phyloP scores from a whole-genome alignment of 2,888 invertebrate genomes.

The Epinotia demarniana region DNA sequence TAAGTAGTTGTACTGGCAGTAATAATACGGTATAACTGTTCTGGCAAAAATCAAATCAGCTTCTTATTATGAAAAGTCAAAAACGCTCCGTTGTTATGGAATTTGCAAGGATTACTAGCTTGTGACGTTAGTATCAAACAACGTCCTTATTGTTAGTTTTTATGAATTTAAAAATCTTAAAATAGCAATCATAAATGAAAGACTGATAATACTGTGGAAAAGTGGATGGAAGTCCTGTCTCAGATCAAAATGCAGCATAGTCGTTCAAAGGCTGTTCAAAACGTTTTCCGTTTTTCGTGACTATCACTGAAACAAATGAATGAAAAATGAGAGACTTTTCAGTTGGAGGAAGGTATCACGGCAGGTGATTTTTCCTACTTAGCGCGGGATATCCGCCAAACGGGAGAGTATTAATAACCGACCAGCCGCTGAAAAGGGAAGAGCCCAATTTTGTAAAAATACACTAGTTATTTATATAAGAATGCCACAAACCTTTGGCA shows the following conservation, averaged over 20 bases:
- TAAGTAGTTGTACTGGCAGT: too few relatives aligned
- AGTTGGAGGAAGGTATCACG: conserved; percentile 41
- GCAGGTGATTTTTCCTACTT: conserved; percentile 47
- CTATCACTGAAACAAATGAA: conserved; percentile 33
- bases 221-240: not conserved
- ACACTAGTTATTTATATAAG: conserved; percentile 1
- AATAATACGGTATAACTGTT: too few relatives aligned
- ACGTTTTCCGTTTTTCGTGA: conserved; percentile 19
- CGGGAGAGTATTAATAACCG: conserved; percentile 41
- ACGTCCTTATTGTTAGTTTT: too few relatives aligned
- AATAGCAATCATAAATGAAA: too few relatives aligned
- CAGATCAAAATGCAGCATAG: conserved; percentile 10
- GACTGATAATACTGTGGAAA: too few relatives aligned
- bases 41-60: too few relatives aligned
- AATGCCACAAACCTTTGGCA: not conserved
- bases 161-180: too few relatives aligned
- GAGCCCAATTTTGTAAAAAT: conserved; percentile 20
- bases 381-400: conserved; percentile 42
- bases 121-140: too few relatives aligned
- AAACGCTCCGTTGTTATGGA: too few relatives aligned
- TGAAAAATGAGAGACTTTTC: conserved; percentile 43
- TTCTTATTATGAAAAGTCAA: too few relatives aligned
- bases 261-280: conserved; percentile 1
- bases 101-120: too few relatives aligned
- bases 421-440: conserved; percentile 31